Evolutionary conservation across 2,113 vertebrate species (phyloP), one percentile per base, ranked within the genome.

Genomic region (Tenrec ecaudatus): DNA sequence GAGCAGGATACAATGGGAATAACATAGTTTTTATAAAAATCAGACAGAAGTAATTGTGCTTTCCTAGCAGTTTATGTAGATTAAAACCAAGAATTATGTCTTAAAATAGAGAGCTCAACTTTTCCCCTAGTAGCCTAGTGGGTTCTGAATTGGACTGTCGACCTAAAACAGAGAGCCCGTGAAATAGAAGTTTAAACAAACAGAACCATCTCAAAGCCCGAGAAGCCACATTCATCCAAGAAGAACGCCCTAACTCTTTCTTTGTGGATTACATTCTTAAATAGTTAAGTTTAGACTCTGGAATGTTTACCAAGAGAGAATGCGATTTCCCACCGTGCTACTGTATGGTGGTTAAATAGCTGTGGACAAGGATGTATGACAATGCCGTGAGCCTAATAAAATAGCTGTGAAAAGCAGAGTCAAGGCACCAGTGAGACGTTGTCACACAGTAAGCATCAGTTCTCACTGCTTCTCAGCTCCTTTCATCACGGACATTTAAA

Each of bases 281-380:
- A 43, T 0, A 23, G 23, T 47, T 77, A 23, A 33, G 58, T 86
- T 53, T 89, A 78, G 92, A 84, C 33, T 78, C 62, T 47, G 14
- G 71, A 33, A 2, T 95, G 79, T 88, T 87, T 89, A 57, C 53
- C 40, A 84, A 90, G 43, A 77, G 76, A 87, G 88, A 36, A 47
- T 77, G 64, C 85, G 27, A 82, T 83, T 53, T 88, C 76, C 78
- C 73, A 10, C 15, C 15, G 8, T 71, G 62, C 14, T 29, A 20
- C 68, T 82, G 47, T n/a, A 0, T 36, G 29, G 53, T 23, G 25
- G 68, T 77, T 47, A 62, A 20, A 64, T 80, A 57, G 25, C n/a
- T 82, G n/a, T 76, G 66, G 84, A 40, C 82, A 60, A 84, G 2
- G 15, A 19, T 82, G 66, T 81, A 5, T 7, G 77, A 80, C 47